Base-by-base conservation (phyloP, 1,140 invertebrate genomes). In the Drosophila miranda region DNA sequence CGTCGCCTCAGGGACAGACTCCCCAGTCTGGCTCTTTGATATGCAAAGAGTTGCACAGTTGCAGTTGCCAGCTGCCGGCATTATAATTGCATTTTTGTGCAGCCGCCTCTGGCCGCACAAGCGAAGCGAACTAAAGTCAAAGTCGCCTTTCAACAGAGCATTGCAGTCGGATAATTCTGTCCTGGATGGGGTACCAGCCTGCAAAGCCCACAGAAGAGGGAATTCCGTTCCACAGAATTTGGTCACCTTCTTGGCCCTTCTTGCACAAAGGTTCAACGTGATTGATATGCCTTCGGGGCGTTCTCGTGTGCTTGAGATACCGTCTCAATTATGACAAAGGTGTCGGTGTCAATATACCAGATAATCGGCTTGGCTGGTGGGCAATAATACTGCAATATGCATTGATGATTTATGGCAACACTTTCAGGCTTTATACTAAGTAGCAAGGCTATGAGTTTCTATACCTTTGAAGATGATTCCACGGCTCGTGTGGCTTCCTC, bases 81-180 rank as follows among this genome's bases (percentile, higher is more conserved):
- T 51, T 69, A 74, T 69, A 82, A 81, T 81, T 81, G 78, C 78
- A 75, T 82, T 82, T 82, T 73, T 82, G 74, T 63, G 53, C 69
- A 45, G 38, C 38, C 26, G 50, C 57, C 56, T 46, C 26, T 38
- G 52, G 51, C 26, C 7, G 28, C 16, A 59, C 23, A n/a, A 5
- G 5, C 0, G 50, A 60, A 8, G 43, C 38, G 26, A 21, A 56
- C 34, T 52, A 4, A 42, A 11, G 9, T 26, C 28, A 13, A 21
- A 57, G 54, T 63, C 60, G 42, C 28, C 19, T 62, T 9, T 43
- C 63, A 68, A 57, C 38, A 14, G 61, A 9, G 19, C 19, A 19
- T 19, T 19, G 2, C 19, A 19, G 19, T 19, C 19, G 19, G 19
- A 19, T 2, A 19, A 19, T 19, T 19, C 19, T 19, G 48, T 42